Percentiles rank a stretch among this genome's conserved stretches.
These are phyloP conservation scores for Drosophila sp. DNA, from an alignment of 1,140 invertebrate species.

Conservation along the genomic window DNA sequence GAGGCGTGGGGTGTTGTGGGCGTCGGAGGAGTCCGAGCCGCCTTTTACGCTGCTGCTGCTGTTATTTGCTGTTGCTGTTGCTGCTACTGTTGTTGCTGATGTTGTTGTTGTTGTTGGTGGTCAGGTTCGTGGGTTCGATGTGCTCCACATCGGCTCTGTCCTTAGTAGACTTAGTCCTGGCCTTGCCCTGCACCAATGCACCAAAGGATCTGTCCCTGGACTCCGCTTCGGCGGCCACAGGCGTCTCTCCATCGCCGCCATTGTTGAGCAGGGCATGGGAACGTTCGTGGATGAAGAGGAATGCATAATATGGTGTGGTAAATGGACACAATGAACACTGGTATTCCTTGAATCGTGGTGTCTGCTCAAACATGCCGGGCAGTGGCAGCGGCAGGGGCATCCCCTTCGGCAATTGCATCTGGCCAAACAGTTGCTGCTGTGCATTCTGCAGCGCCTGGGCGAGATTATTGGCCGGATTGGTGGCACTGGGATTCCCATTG, in stretches of 20 bases:
- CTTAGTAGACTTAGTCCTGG: constrained; percentile 10
- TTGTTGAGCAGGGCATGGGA: constrained; percentile 87
- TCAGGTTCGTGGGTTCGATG: constrained; percentile 66
- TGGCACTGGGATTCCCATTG: constrained; percentile 84
- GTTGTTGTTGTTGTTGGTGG: constrained; percentile 36
- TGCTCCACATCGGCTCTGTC: constrained; percentile 13
- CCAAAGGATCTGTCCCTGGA: constrained; percentile 20
- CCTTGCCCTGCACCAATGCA: constrained; percentile 34
- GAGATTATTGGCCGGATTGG: constrained; percentile 59
- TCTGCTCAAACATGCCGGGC: constrained; percentile 86
- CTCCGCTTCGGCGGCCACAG: constrained; percentile 39
- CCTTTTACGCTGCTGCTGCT: constrained; percentile 28
- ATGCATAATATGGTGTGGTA: constrained; percentile 94
- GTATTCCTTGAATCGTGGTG: constrained; percentile 89
- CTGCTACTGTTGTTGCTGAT: constrained; percentile 5
- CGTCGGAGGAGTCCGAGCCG: constrained; percentile 28
- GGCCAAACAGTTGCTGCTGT: constrained; percentile 80
- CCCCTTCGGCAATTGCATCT: constrained; percentile 76
- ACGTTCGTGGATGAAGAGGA: constrained; percentile 95
- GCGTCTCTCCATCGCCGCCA: constrained; percentile 51
- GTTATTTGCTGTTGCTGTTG: constrained; percentile 15
- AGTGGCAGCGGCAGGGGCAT: constrained; percentile 59
- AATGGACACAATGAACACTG: constrained; percentile 95
- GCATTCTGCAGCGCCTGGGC: constrained; percentile 81
- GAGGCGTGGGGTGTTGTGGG: constrained; percentile 43